phyloP scores from a whole-genome alignment of 2,888 invertebrate genomes.

The Onchidella celtica region DNA sequence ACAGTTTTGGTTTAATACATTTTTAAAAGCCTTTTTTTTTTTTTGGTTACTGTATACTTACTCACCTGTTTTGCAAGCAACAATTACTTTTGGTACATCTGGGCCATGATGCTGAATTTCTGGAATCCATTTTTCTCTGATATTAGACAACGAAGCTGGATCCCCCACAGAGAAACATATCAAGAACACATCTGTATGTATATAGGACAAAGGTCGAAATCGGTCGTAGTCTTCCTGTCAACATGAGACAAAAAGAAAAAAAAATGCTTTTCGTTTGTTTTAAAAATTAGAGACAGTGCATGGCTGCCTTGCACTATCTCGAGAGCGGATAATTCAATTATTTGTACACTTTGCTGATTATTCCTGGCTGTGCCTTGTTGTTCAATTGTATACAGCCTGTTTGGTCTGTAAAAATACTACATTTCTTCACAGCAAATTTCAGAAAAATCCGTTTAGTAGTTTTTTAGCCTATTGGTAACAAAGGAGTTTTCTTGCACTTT shows the following conservation, averaged over 20 bases:
- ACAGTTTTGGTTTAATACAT: background rate
- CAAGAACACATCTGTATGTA: conserved; percentile 86
- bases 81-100: conserved; percentile 61
- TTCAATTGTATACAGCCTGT: too few relatives aligned
- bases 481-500: too few relatives aligned
- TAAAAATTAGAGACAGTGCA: too few relatives aligned
- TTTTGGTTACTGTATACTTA: background rate
- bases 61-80: conserved; percentile 67
- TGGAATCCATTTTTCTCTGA: conserved; percentile 69
- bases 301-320: too few relatives aligned
- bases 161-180: conserved; percentile 67
- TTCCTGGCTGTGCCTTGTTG: background rate
- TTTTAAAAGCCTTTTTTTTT: background rate
- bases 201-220: conserved; percentile 95
- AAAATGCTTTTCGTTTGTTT: too few relatives aligned
- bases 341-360: too few relatives aligned
- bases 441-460: too few relatives aligned
- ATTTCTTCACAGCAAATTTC: too few relatives aligned
- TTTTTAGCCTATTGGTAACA: too few relatives aligned
- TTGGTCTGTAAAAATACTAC: too few relatives aligned
- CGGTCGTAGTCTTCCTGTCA: conserved; percentile 92
- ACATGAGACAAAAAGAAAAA: too few relatives aligned
- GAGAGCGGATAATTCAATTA: too few relatives aligned
- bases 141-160: conserved; percentile 65
- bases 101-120: conserved; percentile 66